Conservation (phyloP, 2,797 vertebrate genomes). For the Alca torda region DNA sequence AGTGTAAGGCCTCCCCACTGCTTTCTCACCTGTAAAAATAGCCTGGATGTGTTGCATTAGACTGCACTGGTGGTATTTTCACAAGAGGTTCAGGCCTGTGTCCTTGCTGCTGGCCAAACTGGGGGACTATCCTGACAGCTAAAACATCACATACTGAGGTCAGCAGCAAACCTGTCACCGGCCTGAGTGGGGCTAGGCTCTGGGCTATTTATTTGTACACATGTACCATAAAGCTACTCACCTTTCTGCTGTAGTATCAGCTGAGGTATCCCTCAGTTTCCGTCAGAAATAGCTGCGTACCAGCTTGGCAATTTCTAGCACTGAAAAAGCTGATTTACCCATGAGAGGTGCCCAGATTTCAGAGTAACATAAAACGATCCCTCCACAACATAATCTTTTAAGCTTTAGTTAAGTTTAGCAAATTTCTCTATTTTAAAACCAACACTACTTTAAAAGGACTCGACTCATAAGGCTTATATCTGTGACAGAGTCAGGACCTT, state of each 20-base stretch:
- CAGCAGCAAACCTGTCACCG: not conserved
- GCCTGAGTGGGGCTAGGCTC: not conserved
- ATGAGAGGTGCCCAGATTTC: not conserved
- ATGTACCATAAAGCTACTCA: not conserved
- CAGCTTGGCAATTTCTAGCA: not conserved
- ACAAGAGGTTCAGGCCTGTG: not conserved
- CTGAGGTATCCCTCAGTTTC: not conserved
- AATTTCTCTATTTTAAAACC: not conserved
- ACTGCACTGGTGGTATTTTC: not conserved
- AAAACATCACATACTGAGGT: not conserved
- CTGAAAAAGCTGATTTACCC: not conserved
- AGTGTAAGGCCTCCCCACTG: conserved; percentile 31
- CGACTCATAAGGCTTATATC: not conserved
- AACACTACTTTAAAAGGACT: not conserved
- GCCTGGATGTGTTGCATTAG: not conserved
- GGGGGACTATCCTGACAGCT: not conserved
- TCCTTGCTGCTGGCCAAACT: not conserved
- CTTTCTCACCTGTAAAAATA: conserved; percentile 32
- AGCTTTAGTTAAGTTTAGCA: not conserved
- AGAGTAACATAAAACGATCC: not conserved
- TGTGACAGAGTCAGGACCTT: not conserved
- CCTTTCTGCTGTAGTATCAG: not conserved
- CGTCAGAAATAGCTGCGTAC: not conserved
- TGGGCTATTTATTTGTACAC: not conserved
- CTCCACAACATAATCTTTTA: not conserved